These are phyloP conservation scores for Drosophila mayaguana DNA, from an alignment of 2,888 invertebrate species.

Conservation along the genomic window DNA sequence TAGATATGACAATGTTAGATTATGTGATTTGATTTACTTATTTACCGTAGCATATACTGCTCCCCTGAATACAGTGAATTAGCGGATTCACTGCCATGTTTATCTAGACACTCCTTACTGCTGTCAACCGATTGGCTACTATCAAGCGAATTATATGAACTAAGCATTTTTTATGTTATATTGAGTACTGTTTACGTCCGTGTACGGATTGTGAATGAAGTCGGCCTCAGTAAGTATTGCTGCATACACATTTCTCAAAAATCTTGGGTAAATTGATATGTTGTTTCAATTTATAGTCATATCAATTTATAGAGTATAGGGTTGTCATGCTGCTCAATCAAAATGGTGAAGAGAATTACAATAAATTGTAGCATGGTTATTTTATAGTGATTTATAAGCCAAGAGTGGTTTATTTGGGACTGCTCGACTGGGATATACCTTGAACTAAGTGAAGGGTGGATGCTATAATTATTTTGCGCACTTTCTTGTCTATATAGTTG, in stretches of 20 bases:
- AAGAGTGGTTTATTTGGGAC: no score
- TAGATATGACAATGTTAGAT: background rate
- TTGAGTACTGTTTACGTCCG: background rate
- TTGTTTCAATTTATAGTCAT: background rate
- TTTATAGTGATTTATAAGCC: no score
- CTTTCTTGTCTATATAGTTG: no score
- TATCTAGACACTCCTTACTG: background rate
- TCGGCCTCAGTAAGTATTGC: background rate
- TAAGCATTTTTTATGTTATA: background rate
- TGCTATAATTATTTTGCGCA: no score
- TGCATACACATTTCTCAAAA: background rate
- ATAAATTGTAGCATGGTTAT: no score
- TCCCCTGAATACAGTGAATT: background rate
- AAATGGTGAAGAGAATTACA: no score
- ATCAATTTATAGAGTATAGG: no score
- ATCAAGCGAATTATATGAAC: background rate
- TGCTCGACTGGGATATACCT: no score
- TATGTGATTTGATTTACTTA: background rate
- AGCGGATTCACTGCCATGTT: background rate
- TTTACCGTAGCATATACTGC: background rate
- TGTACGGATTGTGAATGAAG: background rate
- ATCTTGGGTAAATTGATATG: constrained; percentile 4
- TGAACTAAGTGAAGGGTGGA: no score
- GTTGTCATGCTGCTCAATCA: no score
- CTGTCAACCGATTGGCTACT: background rate